Evolutionary conservation across 2,797 vertebrate species (phyloP).

Genomic region (Gymnoscopelus microlampas): DNA sequence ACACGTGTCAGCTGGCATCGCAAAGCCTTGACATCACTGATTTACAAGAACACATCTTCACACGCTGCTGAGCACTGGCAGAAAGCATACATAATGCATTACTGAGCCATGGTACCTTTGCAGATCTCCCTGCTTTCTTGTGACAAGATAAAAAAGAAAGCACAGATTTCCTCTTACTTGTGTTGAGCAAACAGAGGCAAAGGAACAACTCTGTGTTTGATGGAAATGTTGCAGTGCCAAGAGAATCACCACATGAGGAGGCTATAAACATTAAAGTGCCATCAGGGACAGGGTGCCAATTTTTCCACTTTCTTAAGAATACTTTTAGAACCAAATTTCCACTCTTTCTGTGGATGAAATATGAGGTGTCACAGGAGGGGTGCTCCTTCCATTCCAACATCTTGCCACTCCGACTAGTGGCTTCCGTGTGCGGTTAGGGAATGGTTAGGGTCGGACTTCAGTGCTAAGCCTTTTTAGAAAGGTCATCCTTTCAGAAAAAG

Average conservation of each 20-base stretch:
- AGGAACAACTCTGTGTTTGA: conserved; percentile 22
- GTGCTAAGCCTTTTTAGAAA: no score
- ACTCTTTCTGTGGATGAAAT: conserved; percentile 28
- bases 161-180: conserved; percentile 8
- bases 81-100: conserved; percentile 35
- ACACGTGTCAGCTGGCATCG: neutral
- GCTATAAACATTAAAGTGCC: conserved; percentile 22
- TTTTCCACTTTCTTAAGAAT: conserved; percentile 29
- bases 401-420: no score
- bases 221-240: neutral
- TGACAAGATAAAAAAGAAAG: conserved; percentile 16
- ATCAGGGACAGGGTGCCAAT: neutral
- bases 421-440: no score
- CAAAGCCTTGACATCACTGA: conserved; percentile 4
- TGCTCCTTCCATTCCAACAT: no score
- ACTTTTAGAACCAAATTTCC: conserved; percentile 26
- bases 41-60: neutral
- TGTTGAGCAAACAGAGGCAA: neutral
- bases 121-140: conserved; percentile 12
- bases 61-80: neutral
- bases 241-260: conserved; percentile 7
- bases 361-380: conserved; percentile 19
- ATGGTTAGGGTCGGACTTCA: no score
- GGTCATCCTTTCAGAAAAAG: no score
- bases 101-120: conserved; percentile 8